Percentiles rank a stretch among this genome's conserved stretches.
Conservation (phyloP, 2,797 vertebrate genomes). For the Crax fasciolata region DNA sequence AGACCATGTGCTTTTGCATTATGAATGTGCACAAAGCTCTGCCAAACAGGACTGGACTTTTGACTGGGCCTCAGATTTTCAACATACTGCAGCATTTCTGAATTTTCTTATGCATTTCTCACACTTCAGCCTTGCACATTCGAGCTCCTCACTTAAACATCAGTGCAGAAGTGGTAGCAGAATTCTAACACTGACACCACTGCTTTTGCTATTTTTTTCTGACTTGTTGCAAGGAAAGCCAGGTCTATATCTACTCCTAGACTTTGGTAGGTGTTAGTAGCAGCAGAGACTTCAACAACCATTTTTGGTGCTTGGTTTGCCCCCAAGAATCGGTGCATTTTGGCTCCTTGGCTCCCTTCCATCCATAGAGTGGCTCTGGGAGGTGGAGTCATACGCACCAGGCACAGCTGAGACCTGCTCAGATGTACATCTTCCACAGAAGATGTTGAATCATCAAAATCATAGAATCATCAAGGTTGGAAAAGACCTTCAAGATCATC, state of each 20-base stretch:
- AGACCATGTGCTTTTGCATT: rapidly evolving
- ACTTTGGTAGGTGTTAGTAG: neutral
- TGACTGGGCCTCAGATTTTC: neutral
- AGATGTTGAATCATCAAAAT: neutral
- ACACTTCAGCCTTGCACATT: neutral
- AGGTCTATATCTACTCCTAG: neutral
- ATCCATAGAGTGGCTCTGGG: neutral
- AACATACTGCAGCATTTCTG: neutral
- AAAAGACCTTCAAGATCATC: no score
- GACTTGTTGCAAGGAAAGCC: neutral
- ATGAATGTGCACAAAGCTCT: neutral
- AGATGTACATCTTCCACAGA: neutral
- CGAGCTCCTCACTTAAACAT: neutral
- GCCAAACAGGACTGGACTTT: neutral
- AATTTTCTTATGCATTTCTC: neutral
- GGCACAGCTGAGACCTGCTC: neutral
- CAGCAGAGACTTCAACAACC: neutral
- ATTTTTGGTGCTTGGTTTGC: neutral
- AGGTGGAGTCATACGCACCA: neutral
- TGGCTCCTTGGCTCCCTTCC: neutral
- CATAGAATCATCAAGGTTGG: no score
- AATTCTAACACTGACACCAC: neutral
- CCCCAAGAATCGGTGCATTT: neutral
- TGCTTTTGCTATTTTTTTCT: neutral
- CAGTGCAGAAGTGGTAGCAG: neutral